Evolutionary conservation across 2,888 invertebrate species (phyloP).

Genomic region (Herminia tarsipennalis): DNA sequence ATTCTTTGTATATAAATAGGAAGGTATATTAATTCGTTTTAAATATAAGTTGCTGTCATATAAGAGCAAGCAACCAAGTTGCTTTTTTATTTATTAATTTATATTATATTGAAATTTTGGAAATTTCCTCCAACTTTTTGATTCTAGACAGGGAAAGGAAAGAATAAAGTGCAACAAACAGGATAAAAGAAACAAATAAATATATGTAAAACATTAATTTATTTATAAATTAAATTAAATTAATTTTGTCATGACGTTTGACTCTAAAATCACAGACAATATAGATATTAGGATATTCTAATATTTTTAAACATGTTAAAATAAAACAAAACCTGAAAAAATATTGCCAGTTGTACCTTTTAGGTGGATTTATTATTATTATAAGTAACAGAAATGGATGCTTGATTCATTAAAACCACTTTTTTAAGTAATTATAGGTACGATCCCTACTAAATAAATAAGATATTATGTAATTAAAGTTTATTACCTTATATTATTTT

Average conservation of each 20-base stretch:
- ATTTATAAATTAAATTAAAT: constrained; percentile 53
- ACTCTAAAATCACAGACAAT: constrained; percentile 59
- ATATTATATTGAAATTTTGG: too few species aligned
- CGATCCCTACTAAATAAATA: not conserved
- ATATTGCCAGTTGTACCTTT: not conserved
- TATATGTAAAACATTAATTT: constrained; percentile 57
- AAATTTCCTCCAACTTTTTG: too few species aligned
- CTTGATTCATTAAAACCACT: not conserved
- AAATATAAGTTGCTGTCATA: too few species aligned
- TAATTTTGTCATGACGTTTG: constrained; percentile 63
- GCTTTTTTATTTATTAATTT: too few species aligned
- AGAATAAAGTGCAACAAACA: too few species aligned
- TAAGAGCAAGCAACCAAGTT: too few species aligned
- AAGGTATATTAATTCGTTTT: too few species aligned
- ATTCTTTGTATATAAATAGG: too few species aligned
- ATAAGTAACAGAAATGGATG: too few species aligned
- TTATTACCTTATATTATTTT: constrained; percentile 16
- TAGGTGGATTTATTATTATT: too few species aligned
- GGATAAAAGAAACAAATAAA: constrained; percentile 21
- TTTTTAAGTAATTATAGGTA: not conserved
- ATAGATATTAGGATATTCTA: constrained; percentile 6
- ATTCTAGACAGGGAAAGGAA: too few species aligned
- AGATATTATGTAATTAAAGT: constrained; percentile 2
- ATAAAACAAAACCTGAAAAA: not conserved
- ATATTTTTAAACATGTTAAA: not conserved